Base-by-base conservation (phyloP, 2,113 vertebrate species). In the Rhea americana region DNA sequence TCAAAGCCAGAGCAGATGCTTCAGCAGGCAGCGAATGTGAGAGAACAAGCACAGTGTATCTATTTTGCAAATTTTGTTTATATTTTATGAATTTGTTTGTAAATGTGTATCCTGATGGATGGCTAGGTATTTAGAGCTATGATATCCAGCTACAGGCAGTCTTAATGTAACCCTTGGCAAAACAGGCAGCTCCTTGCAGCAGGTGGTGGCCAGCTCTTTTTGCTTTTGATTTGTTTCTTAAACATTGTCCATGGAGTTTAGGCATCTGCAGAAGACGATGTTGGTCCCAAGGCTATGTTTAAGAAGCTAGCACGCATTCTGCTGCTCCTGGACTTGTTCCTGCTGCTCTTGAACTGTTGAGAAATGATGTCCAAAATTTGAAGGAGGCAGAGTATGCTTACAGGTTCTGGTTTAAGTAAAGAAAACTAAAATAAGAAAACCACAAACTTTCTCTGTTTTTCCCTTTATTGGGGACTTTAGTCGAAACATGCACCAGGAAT, bases 161-260 rank as follows among this genome's bases (percentile, higher is more conserved):
- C 62, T 55, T 67, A 78, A 85, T 35, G 28, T 63, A 75, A 87
- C 45, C 51, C 84, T 50, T 85, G 75, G 61, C 82, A 78, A 88
- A 84, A n/a, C 11, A 65, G 83, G 65, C 62, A 30, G 5, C 48
- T 92, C 35, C 68, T 53, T 47, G 53, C 32, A 82, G 37, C 58
- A 79, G 47, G 47, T 35, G 18, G 76, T 84, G 73, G 58, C 63
- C 67, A 58, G 28, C 47, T 74, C 37, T 68, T 81, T 30, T 51
- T 79, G 51, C 61, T 77, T 92, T 90, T 89, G 48, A 47, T 93
- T 87, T 86, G 56, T 89, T 85, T 91, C 91, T 89, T 90, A 66
- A 83, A 43, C 19, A 48, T 39, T 43, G 30, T 61, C 37, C 63
- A 41, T 75, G 39, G 55, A 71, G 26, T 61, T 93, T 5, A 82